These are phyloP conservation scores for Pitta sordida DNA, from an alignment of 2,113 vertebrate species.

Conservation along the genomic window DNA sequence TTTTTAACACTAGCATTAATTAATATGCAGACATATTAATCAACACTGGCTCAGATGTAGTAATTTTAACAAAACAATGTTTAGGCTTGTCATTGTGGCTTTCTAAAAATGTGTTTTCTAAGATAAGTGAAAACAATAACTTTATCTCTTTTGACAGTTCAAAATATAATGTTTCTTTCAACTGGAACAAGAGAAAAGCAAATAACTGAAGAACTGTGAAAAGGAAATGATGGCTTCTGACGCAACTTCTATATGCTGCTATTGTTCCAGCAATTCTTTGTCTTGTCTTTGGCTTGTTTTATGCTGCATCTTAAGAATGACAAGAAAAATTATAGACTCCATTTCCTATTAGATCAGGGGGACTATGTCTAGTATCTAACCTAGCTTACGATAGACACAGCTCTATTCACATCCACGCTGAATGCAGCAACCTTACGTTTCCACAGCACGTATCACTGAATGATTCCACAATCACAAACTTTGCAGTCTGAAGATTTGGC, in stretches of 20 bases:
- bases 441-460: neutral
- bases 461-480: neutral
- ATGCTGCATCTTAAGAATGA: neutral
- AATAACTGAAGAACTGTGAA: neutral
- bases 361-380: neutral
- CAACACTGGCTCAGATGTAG: neutral
- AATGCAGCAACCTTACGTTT: neutral
- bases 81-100: neutral
- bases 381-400: neutral
- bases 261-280: neutral
- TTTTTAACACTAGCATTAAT: neutral
- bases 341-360: neutral
- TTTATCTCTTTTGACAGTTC: neutral
- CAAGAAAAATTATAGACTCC: neutral
- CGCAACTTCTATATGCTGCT: neutral
- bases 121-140: neutral
- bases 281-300: neutral
- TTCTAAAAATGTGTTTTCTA: neutral
- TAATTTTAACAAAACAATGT: neutral
- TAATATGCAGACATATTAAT: slow-evolving; percentile 50
- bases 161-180: neutral
- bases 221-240: neutral
- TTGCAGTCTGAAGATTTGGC: neutral
- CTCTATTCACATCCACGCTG: neutral
- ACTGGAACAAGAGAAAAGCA: neutral